Percentiles rank a stretch among this genome's conserved stretches.
These are phyloP conservation scores for Tinea pellionella DNA, from an alignment of 2,888 invertebrate genomes.

Conservation along the genomic window DNA sequence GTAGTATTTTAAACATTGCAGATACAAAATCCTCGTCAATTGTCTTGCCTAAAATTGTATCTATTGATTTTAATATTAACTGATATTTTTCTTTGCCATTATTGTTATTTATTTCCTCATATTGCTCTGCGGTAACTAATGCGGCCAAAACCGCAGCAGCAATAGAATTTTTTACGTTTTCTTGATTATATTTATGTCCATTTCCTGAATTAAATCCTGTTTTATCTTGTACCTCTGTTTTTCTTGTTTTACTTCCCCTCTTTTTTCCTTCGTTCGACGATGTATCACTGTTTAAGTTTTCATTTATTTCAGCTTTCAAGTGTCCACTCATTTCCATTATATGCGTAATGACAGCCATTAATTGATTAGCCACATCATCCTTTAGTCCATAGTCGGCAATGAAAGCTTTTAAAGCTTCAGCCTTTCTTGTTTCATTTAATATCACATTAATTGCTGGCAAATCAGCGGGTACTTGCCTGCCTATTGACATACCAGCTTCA, in stretches of 20 bases:
- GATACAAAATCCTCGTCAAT: conserved; percentile 59
- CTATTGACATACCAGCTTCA: conserved; percentile 76
- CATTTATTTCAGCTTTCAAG: conserved; percentile 50
- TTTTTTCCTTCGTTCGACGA: conserved; percentile 35
- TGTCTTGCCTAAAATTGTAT: conserved; percentile 58
- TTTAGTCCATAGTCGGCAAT: conserved; percentile 60
- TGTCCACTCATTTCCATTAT: conserved; percentile 66
- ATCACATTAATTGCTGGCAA: conserved; percentile 72
- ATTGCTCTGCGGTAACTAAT: conserved; percentile 61
- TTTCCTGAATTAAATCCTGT: conserved; percentile 28
- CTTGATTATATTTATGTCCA: conserved; percentile 47
- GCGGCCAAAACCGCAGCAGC: conserved; percentile 64
- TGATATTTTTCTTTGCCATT: conserved; percentile 62
- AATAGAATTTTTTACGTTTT: conserved; percentile 65
- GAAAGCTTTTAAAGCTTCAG: conserved; percentile 59
- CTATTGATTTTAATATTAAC: conserved; percentile 60
- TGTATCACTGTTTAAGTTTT: conserved; percentile 32
- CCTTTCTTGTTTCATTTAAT: conserved; percentile 58
- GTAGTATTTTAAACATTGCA: conserved; percentile 59
- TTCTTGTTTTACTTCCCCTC: conserved; percentile 38
- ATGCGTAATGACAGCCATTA: conserved; percentile 60
- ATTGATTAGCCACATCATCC: conserved; percentile 63
- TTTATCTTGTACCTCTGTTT: conserved; percentile 29
- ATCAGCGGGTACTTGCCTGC: conserved; percentile 71
- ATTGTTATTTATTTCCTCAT: conserved; percentile 59